Percentiles rank a stretch among this genome's conserved stretches.
phyloP scores from a whole-genome alignment of 2,888 invertebrate genomes.

The Mimas tiliae region DNA sequence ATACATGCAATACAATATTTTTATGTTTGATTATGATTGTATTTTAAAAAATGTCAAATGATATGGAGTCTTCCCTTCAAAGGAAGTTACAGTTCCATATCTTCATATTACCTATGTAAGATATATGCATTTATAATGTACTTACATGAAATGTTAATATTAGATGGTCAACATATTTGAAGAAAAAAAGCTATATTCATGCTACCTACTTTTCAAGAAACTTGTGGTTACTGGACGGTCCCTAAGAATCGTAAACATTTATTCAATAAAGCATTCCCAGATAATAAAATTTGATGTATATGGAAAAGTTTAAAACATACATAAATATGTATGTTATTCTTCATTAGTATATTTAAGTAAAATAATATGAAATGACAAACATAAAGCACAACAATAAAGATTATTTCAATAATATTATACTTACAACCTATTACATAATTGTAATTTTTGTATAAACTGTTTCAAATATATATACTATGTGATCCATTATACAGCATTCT shows the following conservation, averaged over 20 bases:
- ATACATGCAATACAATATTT: not conserved
- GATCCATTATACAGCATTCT: conserved; percentile 58
- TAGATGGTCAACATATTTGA: not conserved
- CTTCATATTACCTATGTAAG: not conserved
- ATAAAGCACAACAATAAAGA: conserved; percentile 55
- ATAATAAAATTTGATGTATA: not conserved
- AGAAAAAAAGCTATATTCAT: not conserved
- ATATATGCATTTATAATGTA: not conserved
- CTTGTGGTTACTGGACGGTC: conserved; percentile 18
- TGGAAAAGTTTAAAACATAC: conserved; percentile 26
- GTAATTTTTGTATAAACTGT: conserved; percentile 48
- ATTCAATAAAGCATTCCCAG: conserved; percentile 25
- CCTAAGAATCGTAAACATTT: conserved; percentile 19
- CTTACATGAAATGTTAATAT: not conserved
- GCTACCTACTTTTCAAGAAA: not conserved
- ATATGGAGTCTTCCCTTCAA: not conserved
- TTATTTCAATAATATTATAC: conserved; percentile 40
- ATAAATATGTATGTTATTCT: conserved; percentile 30
- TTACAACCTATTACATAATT: conserved; percentile 34
- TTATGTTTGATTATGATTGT: not conserved
- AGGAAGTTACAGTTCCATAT: not conserved
- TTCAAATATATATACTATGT: conserved; percentile 46
- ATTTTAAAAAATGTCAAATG: not conserved
- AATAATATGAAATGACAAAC: conserved; percentile 51
- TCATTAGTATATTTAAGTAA: conserved; percentile 40